A percentile compares a stretch with the other conserved stretches of the same genome.
Conservation (phyloP, 2,797 vertebrate genomes). For the Sardinella longiceps region DNA sequence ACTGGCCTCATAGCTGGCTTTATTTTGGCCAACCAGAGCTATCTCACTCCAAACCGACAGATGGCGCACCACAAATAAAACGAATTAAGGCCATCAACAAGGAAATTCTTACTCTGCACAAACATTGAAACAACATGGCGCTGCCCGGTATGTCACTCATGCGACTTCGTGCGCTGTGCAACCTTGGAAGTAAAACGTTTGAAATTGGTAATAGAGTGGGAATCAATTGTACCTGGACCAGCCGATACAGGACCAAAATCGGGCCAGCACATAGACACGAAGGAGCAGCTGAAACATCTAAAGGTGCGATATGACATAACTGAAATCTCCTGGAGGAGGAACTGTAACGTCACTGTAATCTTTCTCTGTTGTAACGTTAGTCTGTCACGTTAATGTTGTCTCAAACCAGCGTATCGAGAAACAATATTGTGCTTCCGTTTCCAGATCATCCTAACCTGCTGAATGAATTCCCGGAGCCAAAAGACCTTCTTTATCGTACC, state of each 20-base stretch:
- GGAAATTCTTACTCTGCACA: not conserved
- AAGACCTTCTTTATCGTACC: slow-evolving; percentile 82
- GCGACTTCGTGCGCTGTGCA: slow-evolving; percentile 60
- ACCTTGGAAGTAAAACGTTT: slow-evolving; percentile 55
- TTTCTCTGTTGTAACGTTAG: no score
- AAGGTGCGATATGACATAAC: slow-evolving; percentile 60
- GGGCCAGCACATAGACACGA: slow-evolving; percentile 2
- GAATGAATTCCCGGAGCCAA: slow-evolving; percentile 91
- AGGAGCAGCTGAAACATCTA: slow-evolving; percentile 25
- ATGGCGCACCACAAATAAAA: not conserved
- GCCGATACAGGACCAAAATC: slow-evolving; percentile 60
- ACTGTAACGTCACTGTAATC: not conserved
- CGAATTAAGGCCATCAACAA: not conserved
- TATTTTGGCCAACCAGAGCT: no score
- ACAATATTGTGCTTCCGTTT: not conserved
- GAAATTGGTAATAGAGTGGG: slow-evolving; percentile 25
- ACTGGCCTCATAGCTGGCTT: no score
- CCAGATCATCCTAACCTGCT: slow-evolving; percentile 64
- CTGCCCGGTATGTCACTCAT: slow-evolving; percentile 63
- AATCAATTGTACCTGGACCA: slow-evolving; percentile 43
- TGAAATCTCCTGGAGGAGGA: not conserved
- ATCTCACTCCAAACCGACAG: not conserved
- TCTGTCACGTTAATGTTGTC: not conserved
- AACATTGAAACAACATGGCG: slow-evolving; percentile 69
- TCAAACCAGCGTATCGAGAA: not conserved